These are phyloP conservation scores for Engystomops pustulosus DNA, from an alignment of 2,113 vertebrate genomes.

Conservation along the genomic window DNA sequence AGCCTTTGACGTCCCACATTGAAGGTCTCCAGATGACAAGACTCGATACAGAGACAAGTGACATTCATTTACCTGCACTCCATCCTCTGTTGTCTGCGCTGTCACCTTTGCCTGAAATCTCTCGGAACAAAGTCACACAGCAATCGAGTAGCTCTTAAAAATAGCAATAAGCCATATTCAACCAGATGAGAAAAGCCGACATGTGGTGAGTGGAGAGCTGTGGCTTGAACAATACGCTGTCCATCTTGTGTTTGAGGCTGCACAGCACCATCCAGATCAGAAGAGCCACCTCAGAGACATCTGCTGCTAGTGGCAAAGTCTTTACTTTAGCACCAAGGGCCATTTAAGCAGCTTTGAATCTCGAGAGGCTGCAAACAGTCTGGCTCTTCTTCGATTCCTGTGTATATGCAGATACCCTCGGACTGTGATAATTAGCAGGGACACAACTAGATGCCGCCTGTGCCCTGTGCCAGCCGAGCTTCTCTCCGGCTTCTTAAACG, in stretches of 20 bases:
- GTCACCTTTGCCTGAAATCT: constrained; percentile 73
- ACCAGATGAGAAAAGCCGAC: constrained; percentile 93
- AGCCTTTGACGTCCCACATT: too few species aligned
- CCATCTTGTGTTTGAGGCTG: constrained; percentile 71
- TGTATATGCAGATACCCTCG: constrained; percentile 38
- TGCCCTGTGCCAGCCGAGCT: constrained; percentile 61
- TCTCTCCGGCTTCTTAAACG: constrained; percentile 62
- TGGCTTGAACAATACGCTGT: constrained; percentile 78
- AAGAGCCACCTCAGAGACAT: constrained; percentile 61
- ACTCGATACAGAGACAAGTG: too few species aligned
- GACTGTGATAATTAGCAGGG: constrained; percentile 56
- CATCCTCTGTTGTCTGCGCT: constrained; percentile 77
- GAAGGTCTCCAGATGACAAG: too few species aligned
- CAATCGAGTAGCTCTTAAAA: constrained; percentile 84
- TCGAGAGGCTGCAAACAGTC: constrained; percentile 62
- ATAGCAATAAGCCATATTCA: constrained; percentile 90
- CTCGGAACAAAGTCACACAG: constrained; percentile 65
- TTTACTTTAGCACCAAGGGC: constrained; percentile 57
- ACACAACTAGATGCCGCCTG: constrained; percentile 47
- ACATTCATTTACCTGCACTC: constrained; percentile 73
- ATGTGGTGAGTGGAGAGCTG: constrained; percentile 82
- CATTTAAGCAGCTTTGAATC: constrained; percentile 45
- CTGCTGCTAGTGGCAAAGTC: constrained; percentile 29
- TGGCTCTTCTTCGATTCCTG: constrained; percentile 47
- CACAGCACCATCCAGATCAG: constrained; percentile 65